Conservation (phyloP, 2,888 invertebrate species). For the Archaeoteleia sp. region DNA sequence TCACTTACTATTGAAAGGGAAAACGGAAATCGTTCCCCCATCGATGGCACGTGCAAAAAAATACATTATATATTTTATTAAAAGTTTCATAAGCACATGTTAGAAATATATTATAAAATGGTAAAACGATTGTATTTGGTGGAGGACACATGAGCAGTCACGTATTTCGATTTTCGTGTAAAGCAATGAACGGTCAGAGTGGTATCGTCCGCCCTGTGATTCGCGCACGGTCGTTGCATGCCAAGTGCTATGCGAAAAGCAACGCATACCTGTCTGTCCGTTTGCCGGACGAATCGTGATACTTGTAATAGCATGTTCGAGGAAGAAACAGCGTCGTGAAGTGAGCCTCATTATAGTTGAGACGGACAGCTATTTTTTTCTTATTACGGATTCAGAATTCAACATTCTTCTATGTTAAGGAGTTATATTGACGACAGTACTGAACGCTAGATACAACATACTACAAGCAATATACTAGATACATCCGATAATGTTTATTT, state of each 20-base stretch:
- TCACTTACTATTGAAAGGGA: too few species aligned
- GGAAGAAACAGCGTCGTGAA: slow-evolving; percentile 20
- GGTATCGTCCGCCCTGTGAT: slow-evolving; percentile 39
- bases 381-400: neutral
- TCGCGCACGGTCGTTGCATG: slow-evolving; percentile 56
- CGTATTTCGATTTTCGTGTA: slow-evolving; percentile 45
- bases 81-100: too few species aligned
- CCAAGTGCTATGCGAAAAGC: slow-evolving; percentile 61
- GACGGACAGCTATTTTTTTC: slow-evolving; percentile 27
- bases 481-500: too few species aligned
- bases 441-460: too few species aligned
- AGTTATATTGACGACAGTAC: too few species aligned
- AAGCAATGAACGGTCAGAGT: slow-evolving; percentile 22
- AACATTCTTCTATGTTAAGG: neutral
- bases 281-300: slow-evolving; percentile 46
- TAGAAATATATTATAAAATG: too few species aligned
- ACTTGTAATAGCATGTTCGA: slow-evolving; percentile 54
- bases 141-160: slow-evolving; percentile 32
- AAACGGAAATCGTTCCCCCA: too few species aligned
- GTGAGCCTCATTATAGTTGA: slow-evolving; percentile 25
- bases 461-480: too few species aligned
- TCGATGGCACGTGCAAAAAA: too few species aligned
- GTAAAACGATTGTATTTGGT: slow-evolving; percentile 37
- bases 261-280: slow-evolving; percentile 47
- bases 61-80: too few species aligned